Evolutionary conservation across 2,113 vertebrate genomes (phyloP).

Genomic region (Empidonax alnorum): DNA sequence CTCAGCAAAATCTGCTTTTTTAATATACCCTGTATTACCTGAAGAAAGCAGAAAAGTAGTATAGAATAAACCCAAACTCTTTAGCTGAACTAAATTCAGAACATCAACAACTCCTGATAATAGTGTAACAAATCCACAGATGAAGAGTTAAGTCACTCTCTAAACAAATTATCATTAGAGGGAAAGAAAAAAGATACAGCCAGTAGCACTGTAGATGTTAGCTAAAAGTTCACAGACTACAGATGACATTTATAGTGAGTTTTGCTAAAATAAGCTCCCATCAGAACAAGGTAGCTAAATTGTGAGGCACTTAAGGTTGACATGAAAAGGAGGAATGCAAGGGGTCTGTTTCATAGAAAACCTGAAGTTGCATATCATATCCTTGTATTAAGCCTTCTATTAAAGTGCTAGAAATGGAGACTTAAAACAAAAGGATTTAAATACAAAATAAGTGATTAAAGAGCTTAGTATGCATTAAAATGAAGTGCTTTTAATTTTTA

Average conservation of each 20-base stretch:
- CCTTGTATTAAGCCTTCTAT: conserved; percentile 71
- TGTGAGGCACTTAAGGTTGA: conserved; percentile 80
- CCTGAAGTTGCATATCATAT: conserved; percentile 68
- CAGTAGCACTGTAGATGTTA: conserved; percentile 48
- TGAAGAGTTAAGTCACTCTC: background rate
- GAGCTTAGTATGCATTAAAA: conserved; percentile 57
- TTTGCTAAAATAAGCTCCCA: conserved; percentile 67
- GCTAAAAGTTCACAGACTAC: background rate
- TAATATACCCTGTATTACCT: conserved; percentile 73
- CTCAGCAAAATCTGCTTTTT: conserved; percentile 55
- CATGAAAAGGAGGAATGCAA: conserved; percentile 63
- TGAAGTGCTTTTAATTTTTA: conserved; percentile 59
- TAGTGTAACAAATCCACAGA: conserved; percentile 30
- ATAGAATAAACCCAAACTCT: conserved; percentile 45
- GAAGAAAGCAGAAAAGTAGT: conserved; percentile 63
- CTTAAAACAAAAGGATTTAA: conserved; percentile 64
- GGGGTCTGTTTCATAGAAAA: conserved; percentile 66
- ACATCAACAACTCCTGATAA: background rate
- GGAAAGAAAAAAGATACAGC: background rate
- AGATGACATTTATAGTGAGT: conserved; percentile 39
- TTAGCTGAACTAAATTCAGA: conserved; percentile 31
- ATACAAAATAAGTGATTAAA: conserved; percentile 65
- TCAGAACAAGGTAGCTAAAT: conserved; percentile 68
- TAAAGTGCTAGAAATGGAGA: conserved; percentile 74
- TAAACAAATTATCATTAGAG: background rate